Base-by-base conservation (phyloP, 1,140 invertebrate genomes). In the Trachymyrmex septentrionalis region DNA sequence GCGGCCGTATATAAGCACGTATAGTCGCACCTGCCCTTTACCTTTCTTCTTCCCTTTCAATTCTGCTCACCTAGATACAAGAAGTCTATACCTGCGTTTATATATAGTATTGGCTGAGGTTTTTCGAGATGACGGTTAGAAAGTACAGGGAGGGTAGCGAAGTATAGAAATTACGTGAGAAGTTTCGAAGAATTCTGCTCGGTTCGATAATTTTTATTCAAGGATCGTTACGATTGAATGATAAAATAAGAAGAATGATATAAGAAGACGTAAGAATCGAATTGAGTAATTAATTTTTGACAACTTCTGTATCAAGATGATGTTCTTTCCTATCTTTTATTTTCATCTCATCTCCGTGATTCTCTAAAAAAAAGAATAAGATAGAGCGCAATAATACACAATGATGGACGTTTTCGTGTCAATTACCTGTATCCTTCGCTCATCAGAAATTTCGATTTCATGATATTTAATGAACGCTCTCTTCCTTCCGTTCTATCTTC, bases 11-110 rank as follows among this genome's bases (percentile, higher is more conserved):
- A 89, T 69, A 88, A 21, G 50, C 34, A 63, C 53, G 86, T 81
- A 87, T 76, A 85, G 61, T 67, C 82, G 81, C 86, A 91, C 91
- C 87, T 86, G 86, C 87, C 88, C 84, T 88, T 91, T 87, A 80
- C 50, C 85, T 88, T 86, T 91, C 84, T 86, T 87, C 86, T 77
- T 89, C 64, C 82, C 84, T 88, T 91, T 90, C 78, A 50, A 86
- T 86, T 87, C 71, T 55, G 73, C 64, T 87, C 57, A 48, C 82
- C 72, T 91, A 88, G 85, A 88, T 81, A 90, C 19, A 90, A 21
- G 61, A 48, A 57, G 24, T 27, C 10, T 84, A 86, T 90, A 86
- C 85, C 85, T 85, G 59, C 81, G 16, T 53, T 67, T 82, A 86
- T 77, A 82, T 77, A 88, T 21, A 67, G 76, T 77, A 72, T 19